Conservation (phyloP, 35 echinoderm and acorn worm genomes). For the Strongylocentrotus purpuratus region DNA sequence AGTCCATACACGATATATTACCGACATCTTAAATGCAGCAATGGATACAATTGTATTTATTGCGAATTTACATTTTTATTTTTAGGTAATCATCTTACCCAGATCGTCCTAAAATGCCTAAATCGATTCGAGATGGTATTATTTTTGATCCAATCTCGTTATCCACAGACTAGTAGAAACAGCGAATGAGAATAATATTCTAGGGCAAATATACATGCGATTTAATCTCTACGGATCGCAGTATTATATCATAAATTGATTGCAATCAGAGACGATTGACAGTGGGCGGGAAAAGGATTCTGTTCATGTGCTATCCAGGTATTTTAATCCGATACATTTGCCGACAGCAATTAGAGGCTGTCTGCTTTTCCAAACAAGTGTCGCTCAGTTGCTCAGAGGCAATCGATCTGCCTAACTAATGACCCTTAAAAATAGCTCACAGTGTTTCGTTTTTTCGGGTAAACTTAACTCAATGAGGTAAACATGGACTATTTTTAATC, state of each 20-base stretch:
- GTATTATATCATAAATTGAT: not conserved
- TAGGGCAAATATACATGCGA: not conserved
- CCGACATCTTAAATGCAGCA: too few relatives aligned
- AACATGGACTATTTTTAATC: not conserved
- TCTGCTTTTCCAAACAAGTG: not conserved
- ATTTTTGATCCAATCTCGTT: too few relatives aligned
- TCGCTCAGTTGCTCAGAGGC: not conserved
- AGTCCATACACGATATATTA: too few relatives aligned
- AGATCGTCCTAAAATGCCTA: too few relatives aligned
- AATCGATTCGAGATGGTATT: too few relatives aligned
- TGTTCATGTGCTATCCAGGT: not conserved
- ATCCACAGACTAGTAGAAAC: too few relatives aligned
- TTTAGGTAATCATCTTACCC: too few relatives aligned
- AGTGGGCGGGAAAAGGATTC: not conserved
- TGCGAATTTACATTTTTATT: too few relatives aligned
- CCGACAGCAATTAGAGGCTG: not conserved
- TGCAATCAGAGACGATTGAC: not conserved
- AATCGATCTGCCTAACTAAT: not conserved
- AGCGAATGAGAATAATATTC: not conserved
- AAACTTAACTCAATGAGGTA: not conserved
- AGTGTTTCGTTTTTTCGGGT: not conserved
- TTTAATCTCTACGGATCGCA: not conserved
- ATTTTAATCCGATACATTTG: slow-evolving; percentile 12
- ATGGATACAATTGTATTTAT: too few relatives aligned
- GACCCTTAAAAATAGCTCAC: not conserved